Conservation (phyloP, 2,797 vertebrate genomes). For the Cercopithecus hamlyni region DNA sequence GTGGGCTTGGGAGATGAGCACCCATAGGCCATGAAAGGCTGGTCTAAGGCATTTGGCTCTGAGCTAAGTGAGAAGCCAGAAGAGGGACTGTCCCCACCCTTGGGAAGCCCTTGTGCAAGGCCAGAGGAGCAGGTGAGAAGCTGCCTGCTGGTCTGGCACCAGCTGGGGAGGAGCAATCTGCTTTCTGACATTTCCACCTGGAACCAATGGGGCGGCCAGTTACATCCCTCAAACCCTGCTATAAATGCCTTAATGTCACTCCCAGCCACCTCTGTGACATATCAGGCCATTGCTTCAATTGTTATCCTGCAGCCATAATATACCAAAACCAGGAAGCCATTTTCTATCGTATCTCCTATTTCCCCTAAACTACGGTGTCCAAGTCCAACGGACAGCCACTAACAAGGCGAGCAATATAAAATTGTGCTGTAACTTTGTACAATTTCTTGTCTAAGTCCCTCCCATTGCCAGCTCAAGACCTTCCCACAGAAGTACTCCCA, state of each 20-base stretch:
- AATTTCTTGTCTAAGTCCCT: not conserved
- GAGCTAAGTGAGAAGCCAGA: not conserved
- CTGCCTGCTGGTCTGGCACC: not conserved
- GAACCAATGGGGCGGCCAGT: not conserved
- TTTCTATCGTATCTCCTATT: not conserved
- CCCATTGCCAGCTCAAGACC: not conserved
- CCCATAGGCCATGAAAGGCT: too few species aligned
- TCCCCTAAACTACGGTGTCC: not conserved
- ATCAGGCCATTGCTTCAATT: not conserved
- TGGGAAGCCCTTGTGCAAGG: not conserved
- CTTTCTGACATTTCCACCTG: not conserved
- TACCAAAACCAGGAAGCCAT: too few species aligned
- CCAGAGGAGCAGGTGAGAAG: not conserved
- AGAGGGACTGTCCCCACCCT: not conserved
- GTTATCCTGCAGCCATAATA: not conserved
- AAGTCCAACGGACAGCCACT: too few species aligned
- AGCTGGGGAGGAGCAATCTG: not conserved
- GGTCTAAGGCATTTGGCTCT: not conserved
- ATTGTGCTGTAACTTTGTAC: not conserved
- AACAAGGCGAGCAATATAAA: too few species aligned
- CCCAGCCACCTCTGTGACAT: not conserved
- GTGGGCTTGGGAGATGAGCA: not conserved
- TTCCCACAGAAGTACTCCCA: not conserved
- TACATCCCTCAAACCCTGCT: not conserved
- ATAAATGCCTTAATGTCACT: not conserved